Evolutionary conservation across 2,888 invertebrate genomes (phyloP).

Genomic region (Rhaphigaster nebulosa): DNA sequence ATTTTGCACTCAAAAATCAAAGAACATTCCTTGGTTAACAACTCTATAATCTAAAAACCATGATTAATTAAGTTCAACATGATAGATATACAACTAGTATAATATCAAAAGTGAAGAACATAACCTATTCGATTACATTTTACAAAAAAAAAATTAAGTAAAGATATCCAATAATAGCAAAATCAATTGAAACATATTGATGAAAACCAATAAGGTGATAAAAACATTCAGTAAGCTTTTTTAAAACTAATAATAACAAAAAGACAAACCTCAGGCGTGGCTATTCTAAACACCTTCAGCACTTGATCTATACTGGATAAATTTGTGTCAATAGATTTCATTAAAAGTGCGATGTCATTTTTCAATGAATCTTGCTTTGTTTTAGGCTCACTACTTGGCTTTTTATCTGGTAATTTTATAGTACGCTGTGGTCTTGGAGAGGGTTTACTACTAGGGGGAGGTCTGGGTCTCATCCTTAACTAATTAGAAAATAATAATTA

Average conservation of each 20-base stretch:
- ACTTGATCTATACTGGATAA: slow-evolving; percentile 80
- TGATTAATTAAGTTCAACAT: slow-evolving; percentile 54
- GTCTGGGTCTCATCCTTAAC: slow-evolving; percentile 50
- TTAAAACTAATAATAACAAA: background rate
- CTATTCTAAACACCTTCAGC: slow-evolving; percentile 70
- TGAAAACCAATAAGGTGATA: slow-evolving; percentile 7
- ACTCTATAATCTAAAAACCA: slow-evolving; percentile 76
- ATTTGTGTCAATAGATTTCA: slow-evolving; percentile 79
- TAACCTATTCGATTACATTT: slow-evolving; percentile 31
- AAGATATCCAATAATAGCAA: background rate
- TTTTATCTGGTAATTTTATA: slow-evolving; percentile 38
- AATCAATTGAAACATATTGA: background rate
- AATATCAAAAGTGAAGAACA: slow-evolving; percentile 56
- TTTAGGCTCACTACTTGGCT: slow-evolving; percentile 46
- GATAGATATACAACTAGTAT: background rate
- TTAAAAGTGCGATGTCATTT: slow-evolving; percentile 70
- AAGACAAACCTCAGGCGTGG: slow-evolving; percentile 65
- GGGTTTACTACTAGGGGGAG: slow-evolving; percentile 17
- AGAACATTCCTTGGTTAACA: slow-evolving; percentile 88
- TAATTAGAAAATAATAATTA: background rate
- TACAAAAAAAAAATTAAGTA: background rate
- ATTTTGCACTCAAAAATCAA: slow-evolving; percentile 90
- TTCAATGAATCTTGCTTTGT: slow-evolving; percentile 32
- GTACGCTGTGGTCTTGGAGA: slow-evolving; percentile 53
- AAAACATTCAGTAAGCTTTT: background rate